These are phyloP conservation scores for Euura saliciscinereae DNA, from an alignment of 1,140 invertebrate species.

Conservation along the genomic window DNA sequence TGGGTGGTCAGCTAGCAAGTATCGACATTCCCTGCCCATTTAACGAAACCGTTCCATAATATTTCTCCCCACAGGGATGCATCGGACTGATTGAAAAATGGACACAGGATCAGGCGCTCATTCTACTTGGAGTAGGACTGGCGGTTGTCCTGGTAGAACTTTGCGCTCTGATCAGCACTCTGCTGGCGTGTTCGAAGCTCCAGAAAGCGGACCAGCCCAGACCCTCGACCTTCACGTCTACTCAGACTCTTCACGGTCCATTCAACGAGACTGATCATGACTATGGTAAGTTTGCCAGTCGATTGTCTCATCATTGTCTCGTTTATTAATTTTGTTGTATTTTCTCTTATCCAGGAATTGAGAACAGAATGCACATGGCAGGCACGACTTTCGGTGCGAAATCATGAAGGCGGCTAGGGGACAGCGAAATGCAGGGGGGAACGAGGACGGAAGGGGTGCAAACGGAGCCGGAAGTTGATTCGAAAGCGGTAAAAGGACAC, in stretches of 20 bases:
- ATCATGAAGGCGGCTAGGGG: constrained; percentile 58
- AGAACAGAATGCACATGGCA: constrained; percentile 49
- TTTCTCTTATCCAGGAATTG: constrained; percentile 43
- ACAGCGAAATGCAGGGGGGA: constrained; percentile 42
- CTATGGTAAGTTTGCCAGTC: constrained; percentile 38
- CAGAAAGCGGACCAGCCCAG: constrained; percentile 40
- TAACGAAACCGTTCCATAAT: too few relatives aligned
- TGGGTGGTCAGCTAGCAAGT: too few relatives aligned
- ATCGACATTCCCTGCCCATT: too few relatives aligned
- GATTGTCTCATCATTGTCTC: not conserved
- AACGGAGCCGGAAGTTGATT: constrained; percentile 17
- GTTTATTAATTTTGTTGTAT: constrained; percentile 13
- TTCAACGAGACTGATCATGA: constrained; percentile 52
- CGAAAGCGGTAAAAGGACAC: constrained; percentile 17
- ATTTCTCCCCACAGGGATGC: constrained; percentile 67
- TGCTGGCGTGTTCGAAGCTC: constrained; percentile 70
- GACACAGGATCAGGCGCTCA: constrained; percentile 76
- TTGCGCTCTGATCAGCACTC: constrained; percentile 69
- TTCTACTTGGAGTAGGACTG: constrained; percentile 71
- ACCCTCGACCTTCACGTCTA: constrained; percentile 51
- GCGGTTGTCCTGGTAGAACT: constrained; percentile 73
- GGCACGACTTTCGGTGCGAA: constrained; percentile 51
- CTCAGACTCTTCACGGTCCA: constrained; percentile 48
- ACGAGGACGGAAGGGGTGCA: constrained; percentile 20
- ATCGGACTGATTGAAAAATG: constrained; percentile 73